Evolutionary conservation across 30 jellyfish, hydroid and myxozoan genomes (phyloP).

Genomic region (Hydractinia symbiolongicarpus): DNA sequence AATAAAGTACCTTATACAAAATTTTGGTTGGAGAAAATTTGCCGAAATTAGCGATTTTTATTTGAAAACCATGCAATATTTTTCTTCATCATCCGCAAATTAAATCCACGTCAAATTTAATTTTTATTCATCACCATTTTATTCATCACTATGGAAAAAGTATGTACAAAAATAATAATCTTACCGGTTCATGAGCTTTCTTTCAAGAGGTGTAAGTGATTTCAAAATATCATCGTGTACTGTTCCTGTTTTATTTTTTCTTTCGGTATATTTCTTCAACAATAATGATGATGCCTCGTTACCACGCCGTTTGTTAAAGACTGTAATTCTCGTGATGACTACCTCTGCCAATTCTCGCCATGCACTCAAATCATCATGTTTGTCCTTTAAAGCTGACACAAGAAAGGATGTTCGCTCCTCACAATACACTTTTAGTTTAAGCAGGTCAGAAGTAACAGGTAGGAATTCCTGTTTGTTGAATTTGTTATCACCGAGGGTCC

Average conservation of each 20-base stretch:
- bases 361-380: background rate
- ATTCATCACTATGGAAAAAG: no score
- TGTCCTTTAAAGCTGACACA: background rate
- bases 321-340: background rate
- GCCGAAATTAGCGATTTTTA: no score
- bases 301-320: conserved; percentile 3
- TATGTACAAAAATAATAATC: no score
- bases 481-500: conserved; percentile 23
- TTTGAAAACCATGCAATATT: no score
- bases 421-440: background rate
- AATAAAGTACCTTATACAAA: no score
- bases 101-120: no score
- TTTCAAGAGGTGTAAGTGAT: background rate
- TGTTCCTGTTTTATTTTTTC: background rate
- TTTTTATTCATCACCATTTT: no score
- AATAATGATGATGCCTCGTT: background rate
- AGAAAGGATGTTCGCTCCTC: background rate
- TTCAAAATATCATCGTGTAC: background rate
- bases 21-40: no score
- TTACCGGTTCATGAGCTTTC: background rate
- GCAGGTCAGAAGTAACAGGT: conserved; percentile 37
- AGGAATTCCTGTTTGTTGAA: conserved; percentile 7
- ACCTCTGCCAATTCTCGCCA: background rate
- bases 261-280: background rate
- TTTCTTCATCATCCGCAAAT: no score